A percentile compares a stretch with the other conserved stretches of the same genome.
Evolutionary conservation across 2,888 invertebrate species (phyloP).

Genomic region (Melanostoma scalare): DNA sequence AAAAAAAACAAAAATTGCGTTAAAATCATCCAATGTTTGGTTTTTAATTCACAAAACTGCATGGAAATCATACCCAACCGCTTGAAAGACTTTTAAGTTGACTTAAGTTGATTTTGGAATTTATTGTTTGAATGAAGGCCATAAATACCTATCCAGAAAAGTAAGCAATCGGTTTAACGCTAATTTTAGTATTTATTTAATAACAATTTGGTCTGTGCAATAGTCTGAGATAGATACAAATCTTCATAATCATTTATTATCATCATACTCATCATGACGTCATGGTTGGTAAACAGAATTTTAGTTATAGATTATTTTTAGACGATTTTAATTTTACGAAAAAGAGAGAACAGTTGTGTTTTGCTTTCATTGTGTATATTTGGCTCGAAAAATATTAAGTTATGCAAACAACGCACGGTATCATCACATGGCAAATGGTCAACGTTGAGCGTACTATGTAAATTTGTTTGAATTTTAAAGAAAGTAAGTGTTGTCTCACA

Average conservation of each 20-base stretch:
- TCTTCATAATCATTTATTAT: background rate
- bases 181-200: background rate
- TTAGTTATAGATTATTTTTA: background rate
- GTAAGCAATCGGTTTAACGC: conserved; percentile 1
- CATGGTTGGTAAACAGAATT: background rate
- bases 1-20: conserved; percentile 4
- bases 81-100: background rate
- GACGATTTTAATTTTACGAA: too few species aligned
- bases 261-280: background rate
- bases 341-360: too few species aligned
- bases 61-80: background rate
- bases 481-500: too few species aligned
- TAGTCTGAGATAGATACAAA: background rate
- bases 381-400: too few species aligned
- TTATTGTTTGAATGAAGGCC: background rate
- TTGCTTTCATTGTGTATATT: too few species aligned
- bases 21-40: background rate
- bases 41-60: background rate
- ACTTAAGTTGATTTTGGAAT: background rate
- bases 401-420: too few species aligned
- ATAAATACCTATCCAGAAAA: background rate
- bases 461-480: too few species aligned
- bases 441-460: too few species aligned
- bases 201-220: conserved; percentile 2
- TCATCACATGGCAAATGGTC: too few species aligned